phyloP scores from a whole-genome alignment of 1,140 invertebrate genomes.

The Drosophila serrata region DNA sequence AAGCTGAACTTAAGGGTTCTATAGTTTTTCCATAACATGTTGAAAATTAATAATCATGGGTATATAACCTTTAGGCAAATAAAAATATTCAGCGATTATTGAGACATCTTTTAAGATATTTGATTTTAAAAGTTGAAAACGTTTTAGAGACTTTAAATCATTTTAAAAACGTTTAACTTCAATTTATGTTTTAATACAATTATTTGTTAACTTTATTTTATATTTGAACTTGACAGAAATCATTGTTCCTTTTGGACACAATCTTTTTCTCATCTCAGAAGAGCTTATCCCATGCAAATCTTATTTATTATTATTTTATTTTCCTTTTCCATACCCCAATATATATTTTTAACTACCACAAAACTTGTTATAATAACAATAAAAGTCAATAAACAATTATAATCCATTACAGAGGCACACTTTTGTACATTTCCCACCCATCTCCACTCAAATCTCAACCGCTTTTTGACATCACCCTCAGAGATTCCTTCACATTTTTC shows the following conservation, averaged over 20 bases:
- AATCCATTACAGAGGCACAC: not conserved
- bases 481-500: slow-evolving; percentile 20
- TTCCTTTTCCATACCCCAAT: not conserved
- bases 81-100: no score
- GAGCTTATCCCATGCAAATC: not conserved
- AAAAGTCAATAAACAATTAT: not conserved
- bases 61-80: no score
- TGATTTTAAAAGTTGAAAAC: no score
- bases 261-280: not conserved
- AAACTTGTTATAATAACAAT: not conserved
- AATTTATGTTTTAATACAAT: not conserved
- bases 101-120: no score
- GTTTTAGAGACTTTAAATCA: no score
- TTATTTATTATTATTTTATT: not conserved
- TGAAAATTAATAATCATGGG: no score
- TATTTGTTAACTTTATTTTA: not conserved
- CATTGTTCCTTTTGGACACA: no score
- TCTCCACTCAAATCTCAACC: not conserved
- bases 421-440: not conserved
- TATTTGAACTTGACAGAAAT: no score
- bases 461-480: not conserved
- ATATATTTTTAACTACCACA: not conserved
- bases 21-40: no score
- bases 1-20: no score
- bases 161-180: not conserved